phyloP scores from a whole-genome alignment of 2,888 invertebrate genomes.

The Dicyrtomina minuta region DNA sequence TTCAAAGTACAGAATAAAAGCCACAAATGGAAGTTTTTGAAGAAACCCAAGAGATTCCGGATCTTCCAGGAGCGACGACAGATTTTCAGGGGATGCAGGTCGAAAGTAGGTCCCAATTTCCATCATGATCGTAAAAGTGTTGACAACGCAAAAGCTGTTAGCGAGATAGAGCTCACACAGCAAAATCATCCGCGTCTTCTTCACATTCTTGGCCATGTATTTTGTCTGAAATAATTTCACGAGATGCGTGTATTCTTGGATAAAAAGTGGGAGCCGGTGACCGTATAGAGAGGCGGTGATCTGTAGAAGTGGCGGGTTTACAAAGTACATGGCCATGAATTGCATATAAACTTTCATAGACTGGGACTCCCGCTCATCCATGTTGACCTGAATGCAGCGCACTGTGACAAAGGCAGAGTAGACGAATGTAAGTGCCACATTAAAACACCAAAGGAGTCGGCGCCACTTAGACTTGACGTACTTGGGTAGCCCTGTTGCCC shows the following conservation, averaged over 20 bases:
- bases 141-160: neutral
- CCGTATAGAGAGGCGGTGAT: neutral
- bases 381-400: neutral
- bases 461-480: no score
- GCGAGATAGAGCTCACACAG: neutral
- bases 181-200: neutral
- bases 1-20: neutral
- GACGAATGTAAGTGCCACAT: neutral
- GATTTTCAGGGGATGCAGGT: neutral
- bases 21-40: no score
- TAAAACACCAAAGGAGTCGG: neutral
- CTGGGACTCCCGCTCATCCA: neutral
- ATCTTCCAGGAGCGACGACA: neutral
- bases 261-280: neutral
- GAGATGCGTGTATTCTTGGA: neutral
- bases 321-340: neutral
- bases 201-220: neutral
- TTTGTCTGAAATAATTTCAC: neutral
- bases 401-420: neutral
- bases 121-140: neutral
- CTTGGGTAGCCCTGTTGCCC: no score
- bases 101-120: neutral
- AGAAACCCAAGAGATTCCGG: neutral
- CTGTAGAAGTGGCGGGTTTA: neutral
- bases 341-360: neutral